These are phyloP conservation scores for Myotis pilosus DNA, from an alignment of 2,797 vertebrate genomes.

Conservation along the genomic window DNA sequence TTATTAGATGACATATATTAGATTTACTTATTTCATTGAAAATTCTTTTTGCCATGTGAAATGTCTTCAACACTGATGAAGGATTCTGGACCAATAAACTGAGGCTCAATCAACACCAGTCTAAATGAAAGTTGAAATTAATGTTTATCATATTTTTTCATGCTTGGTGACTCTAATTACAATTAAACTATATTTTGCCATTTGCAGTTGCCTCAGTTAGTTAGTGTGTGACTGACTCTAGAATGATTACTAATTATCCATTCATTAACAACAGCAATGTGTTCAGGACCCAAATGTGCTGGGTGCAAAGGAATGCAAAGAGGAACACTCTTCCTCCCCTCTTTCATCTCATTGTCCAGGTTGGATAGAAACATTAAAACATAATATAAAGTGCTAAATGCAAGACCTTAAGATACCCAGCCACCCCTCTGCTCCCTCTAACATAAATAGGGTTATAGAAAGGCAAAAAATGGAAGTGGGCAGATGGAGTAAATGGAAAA, in stretches of 20 bases:
- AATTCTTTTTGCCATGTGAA: constrained; percentile 37
- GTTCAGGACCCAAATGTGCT: not conserved
- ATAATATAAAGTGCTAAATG: not conserved
- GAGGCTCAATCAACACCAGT: constrained; percentile 40
- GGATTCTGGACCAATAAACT: constrained; percentile 43
- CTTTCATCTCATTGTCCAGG: not conserved
- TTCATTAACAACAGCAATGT: not conserved
- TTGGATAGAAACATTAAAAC: not conserved
- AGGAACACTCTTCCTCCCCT: not conserved
- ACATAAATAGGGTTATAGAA: not conserved
- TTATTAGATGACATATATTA: constrained; percentile 73
- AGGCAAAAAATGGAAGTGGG: not conserved
- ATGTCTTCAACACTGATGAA: constrained; percentile 44
- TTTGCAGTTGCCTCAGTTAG: constrained; percentile 6
- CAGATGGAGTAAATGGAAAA: not conserved
- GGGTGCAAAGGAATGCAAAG: not conserved
- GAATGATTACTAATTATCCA: not conserved
- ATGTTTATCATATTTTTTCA: constrained; percentile 56
- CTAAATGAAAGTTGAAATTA: constrained; percentile 56
- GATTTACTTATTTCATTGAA: constrained; percentile 59
- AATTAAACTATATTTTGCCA: constrained; percentile 9
- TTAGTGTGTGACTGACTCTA: constrained; percentile 13
- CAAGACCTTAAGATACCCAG: not conserved
- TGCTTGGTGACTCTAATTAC: constrained; percentile 41
- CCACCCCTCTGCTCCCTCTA: not conserved